Conservation (phyloP, 2,888 invertebrate genomes). For the Rhodophaea formosa region DNA sequence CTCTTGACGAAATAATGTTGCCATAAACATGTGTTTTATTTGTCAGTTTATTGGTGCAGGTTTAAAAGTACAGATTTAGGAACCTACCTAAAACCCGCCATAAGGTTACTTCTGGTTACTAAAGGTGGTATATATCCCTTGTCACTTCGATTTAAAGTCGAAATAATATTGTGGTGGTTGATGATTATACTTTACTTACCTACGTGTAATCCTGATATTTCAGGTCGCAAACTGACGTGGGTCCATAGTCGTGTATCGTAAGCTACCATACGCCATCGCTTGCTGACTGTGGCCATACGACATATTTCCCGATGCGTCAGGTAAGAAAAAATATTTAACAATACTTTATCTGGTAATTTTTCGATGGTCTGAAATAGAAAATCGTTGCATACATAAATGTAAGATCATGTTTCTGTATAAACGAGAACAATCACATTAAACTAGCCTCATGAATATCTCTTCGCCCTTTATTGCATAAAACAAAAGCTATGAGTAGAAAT, state of each 20-base stretch:
- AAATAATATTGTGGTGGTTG: neutral
- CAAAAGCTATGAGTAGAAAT: no score
- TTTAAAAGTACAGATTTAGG: no score
- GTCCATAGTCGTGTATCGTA: conserved; percentile 98
- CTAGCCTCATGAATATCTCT: no score
- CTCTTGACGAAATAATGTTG: neutral
- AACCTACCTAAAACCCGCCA: no score
- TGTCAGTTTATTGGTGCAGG: neutral
- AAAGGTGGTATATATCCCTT: no score
- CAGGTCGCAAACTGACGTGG: conserved; percentile 96
- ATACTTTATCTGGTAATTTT: conserved; percentile 97
- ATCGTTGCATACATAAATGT: neutral
- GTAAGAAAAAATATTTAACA: conserved; percentile 96
- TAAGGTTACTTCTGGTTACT: no score
- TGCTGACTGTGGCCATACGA: conserved; percentile 95
- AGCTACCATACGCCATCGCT: conserved; percentile 97
- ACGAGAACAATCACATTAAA: no score
- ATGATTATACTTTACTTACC: conserved; percentile 54
- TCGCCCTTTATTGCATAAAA: no score
- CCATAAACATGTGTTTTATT: neutral
- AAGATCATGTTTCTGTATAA: no score
- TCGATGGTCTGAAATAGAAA: conserved; percentile 90
- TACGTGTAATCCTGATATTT: conserved; percentile 96
- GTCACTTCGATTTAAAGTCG: no score
- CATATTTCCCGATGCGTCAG: conserved; percentile 96